These are phyloP conservation scores for Pemphredon lugubris DNA, from an alignment of 2,888 invertebrate genomes.

Conservation along the genomic window DNA sequence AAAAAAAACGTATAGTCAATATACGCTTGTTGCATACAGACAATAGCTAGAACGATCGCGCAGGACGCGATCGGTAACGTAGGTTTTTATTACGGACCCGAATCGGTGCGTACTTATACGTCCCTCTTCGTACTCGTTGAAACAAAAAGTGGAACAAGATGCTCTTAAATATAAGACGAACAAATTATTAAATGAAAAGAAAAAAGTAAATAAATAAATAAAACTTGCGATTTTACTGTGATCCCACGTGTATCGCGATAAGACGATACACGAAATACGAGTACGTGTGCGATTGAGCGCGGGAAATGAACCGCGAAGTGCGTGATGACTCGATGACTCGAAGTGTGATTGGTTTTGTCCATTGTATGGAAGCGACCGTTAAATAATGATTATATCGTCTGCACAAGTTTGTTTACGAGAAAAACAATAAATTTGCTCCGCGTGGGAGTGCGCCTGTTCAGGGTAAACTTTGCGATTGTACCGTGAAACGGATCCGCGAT, in stretches of 20 bases:
- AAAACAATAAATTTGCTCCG: conserved; percentile 31
- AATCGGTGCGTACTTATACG: conserved; percentile 47
- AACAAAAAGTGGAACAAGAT: conserved; percentile 61
- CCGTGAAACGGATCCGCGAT: conserved; percentile 15
- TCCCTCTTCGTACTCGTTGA: conserved; percentile 54
- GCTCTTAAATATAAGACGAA: conserved; percentile 31
- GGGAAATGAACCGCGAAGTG: conserved; percentile 33
- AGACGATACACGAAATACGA: conserved; percentile 64
- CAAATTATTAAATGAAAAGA: no score
- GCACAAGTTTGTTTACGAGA: conserved; percentile 51
- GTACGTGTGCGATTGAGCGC: conserved; percentile 40
- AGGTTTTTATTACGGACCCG: conserved; percentile 60
- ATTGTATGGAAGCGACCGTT: conserved; percentile 16
- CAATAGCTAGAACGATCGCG: conserved; percentile 76
- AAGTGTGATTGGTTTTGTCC: conserved; percentile 52
- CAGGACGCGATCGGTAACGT: conserved; percentile 73
- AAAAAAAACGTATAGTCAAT: conserved; percentile 63
- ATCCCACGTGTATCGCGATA: conserved; percentile 67
- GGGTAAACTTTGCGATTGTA: conserved; percentile 46
- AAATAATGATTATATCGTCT: conserved; percentile 35
- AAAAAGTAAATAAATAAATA: no score
- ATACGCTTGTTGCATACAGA: conserved; percentile 76
- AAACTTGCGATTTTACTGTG: conserved; percentile 73
- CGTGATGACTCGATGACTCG: conserved; percentile 56
- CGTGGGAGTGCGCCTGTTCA: conserved; percentile 44